A percentile compares a stretch with the other conserved stretches of the same genome.
Evolutionary conservation across 2,113 vertebrate genomes (phyloP).

Genomic region (Ptilorrhoa leucosticta): DNA sequence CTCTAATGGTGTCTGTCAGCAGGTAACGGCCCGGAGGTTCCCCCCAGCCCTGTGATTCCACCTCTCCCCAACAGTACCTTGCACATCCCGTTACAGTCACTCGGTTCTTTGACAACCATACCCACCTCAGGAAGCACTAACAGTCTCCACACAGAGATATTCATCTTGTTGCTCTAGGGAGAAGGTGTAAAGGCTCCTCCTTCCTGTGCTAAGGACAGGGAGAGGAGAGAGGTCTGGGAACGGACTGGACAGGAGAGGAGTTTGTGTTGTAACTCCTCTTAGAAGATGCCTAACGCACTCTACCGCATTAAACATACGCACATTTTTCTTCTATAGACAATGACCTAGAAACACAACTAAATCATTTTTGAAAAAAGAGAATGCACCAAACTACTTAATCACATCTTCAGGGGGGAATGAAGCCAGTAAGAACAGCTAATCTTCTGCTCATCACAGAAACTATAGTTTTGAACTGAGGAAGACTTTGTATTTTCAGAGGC

Average conservation of each 20-base stretch:
- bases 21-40: not conserved
- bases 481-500: not conserved
- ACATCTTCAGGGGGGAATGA: not conserved
- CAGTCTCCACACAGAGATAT: fast-evolving
- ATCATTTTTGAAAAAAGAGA: slow-evolving; percentile 9
- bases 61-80: not conserved
- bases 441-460: not conserved
- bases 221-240: not conserved
- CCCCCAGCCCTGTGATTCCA: not conserved
- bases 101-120: not conserved
- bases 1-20: not conserved
- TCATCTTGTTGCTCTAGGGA: not conserved
- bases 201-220: not conserved
- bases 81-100: not conserved
- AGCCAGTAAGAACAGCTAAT: not conserved
- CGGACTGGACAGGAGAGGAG: not conserved
- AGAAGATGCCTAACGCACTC: not conserved
- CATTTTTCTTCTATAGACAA: not conserved
- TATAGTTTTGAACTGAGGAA: not conserved
- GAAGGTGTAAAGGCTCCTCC: not conserved
- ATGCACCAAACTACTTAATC: slow-evolving; percentile 11
- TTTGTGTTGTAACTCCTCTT: not conserved
- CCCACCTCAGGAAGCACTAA: not conserved
- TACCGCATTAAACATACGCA: not conserved
- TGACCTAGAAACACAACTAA: slow-evolving; percentile 38